phyloP scores from a whole-genome alignment of 2,888 invertebrate species.

The Diarsia mendica region DNA sequence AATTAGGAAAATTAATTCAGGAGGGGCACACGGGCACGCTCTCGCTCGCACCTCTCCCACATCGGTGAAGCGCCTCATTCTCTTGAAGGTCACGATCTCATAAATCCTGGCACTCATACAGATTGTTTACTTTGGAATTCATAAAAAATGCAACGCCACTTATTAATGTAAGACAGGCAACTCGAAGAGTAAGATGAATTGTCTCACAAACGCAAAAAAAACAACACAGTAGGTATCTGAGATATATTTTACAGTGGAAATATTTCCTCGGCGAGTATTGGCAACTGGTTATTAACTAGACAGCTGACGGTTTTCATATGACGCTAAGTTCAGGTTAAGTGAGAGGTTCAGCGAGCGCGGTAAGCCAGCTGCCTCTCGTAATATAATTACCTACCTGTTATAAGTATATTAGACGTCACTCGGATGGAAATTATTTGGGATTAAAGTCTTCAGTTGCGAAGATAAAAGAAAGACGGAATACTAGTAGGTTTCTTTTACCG shows the following conservation, averaged over 20 bases:
- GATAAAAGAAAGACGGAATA: background rate
- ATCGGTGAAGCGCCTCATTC: constrained; percentile 62
- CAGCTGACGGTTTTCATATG: constrained; percentile 41
- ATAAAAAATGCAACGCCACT: constrained; percentile 75
- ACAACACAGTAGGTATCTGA: constrained; percentile 12
- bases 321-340: constrained; percentile 43
- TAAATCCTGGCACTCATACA: constrained; percentile 74
- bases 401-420: constrained; percentile 32
- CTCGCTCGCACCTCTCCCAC: constrained; percentile 34
- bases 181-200: constrained; percentile 46
- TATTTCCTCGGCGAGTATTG: constrained; percentile 31
- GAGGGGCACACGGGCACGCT: constrained; percentile 62
- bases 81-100: constrained; percentile 73
- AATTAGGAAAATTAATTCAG: constrained; percentile 74
- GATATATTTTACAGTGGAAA: constrained; percentile 23
- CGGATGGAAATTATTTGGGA: constrained; percentile 14
- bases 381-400: constrained; percentile 43
- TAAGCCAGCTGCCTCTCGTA: constrained; percentile 42
- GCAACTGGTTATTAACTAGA: constrained; percentile 49
- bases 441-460: constrained; percentile 12
- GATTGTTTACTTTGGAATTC: constrained; percentile 75
- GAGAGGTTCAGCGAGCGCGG: constrained; percentile 36
- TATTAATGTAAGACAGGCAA: constrained; percentile 55
- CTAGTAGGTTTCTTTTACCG: too few relatives aligned
- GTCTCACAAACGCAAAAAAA: constrained; percentile 4